A percentile compares a stretch with the other conserved stretches of the same genome.
These are phyloP conservation scores for Drosophila tripunctata DNA, from an alignment of 2,888 invertebrate species.

Conservation along the genomic window DNA sequence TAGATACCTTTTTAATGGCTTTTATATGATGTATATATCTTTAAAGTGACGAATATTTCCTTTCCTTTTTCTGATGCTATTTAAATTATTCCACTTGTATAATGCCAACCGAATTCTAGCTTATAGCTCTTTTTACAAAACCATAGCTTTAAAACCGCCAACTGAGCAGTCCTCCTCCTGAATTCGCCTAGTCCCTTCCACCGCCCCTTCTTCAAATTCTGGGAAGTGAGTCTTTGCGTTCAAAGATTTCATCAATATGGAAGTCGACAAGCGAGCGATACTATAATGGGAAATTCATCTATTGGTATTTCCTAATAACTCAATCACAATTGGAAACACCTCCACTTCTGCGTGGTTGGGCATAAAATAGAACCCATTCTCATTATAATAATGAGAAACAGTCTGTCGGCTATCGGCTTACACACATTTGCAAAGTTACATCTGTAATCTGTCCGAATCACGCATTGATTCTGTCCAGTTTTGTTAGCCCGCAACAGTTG, in stretches of 20 bases:
- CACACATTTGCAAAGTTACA: neutral
- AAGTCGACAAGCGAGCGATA: conserved; percentile 9
- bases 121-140: no score
- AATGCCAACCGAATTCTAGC: no score
- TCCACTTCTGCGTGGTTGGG: neutral
- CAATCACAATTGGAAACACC: conserved; percentile 10
- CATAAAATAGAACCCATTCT: neutral
- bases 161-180: no score
- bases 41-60: no score
- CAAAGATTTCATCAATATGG: conserved; percentile 19
- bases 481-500: conserved; percentile 38
- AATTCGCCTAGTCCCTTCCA: no score
- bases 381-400: conserved; percentile 17
- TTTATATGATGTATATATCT: no score
- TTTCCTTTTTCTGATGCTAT: no score
- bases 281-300: conserved; percentile 8
- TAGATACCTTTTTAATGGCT: no score
- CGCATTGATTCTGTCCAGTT: conserved; percentile 34
- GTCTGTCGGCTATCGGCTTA: neutral
- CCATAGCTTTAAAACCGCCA: no score
- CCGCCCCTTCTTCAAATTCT: neutral
- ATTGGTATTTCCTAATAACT: conserved; percentile 18
- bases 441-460: conserved; percentile 8
- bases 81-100: no score
- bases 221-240: conserved; percentile 6